Evolutionary conservation across 2,888 invertebrate species (phyloP), one percentile per base, ranked within the genome.

Genomic region (Caenorhabditis panamensis): DNA sequence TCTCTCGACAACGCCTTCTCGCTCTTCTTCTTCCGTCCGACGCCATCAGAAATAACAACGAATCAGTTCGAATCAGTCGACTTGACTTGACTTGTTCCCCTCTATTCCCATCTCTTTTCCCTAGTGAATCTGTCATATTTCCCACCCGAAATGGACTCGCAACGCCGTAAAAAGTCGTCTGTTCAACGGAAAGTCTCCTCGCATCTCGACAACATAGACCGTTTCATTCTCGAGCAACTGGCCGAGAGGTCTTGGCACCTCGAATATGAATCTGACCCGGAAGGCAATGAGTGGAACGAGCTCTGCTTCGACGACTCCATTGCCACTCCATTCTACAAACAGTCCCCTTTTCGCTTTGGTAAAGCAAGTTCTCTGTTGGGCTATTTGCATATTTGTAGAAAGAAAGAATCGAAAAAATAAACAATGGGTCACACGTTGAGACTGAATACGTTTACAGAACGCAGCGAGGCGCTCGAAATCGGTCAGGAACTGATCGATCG

Each of bases 401-500:
- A 76, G 26, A 54, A 37, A 56, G 18, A 31, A 18, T 20, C 18
- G 18, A 26, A 62, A 69, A 69, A 69, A 63, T 58, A 64, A 69
- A 63, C 68, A 77, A 72, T 72, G 54, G 44, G 67, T 67, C 49
- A 66, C 58, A 53, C 51, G 44, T 36, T 36, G 24, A 26, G 53
- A 72, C 47, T 31, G 66, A 75, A 75, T 73, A 41, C 49, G 37
- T 44, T 79, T 87, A 51, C 75, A 89, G 89, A 82, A 26, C 47
- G 86, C 16, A 79, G 75, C 56, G 86, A 89, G 63, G 84, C 91
- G 13, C 75, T 91, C 16, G 91, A 91, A 71, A 90, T 91, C 87
- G 92, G 92, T 5, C 91, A 92, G 83, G 87, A 88, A 31, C 81
- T 92, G 62, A 89, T 92, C 63, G 90, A 91, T 77, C 85, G 89